A percentile compares a stretch with the other conserved stretches of the same genome.
Evolutionary conservation across 2,888 invertebrate species (phyloP).

Genomic region (Griposia aprilina): DNA sequence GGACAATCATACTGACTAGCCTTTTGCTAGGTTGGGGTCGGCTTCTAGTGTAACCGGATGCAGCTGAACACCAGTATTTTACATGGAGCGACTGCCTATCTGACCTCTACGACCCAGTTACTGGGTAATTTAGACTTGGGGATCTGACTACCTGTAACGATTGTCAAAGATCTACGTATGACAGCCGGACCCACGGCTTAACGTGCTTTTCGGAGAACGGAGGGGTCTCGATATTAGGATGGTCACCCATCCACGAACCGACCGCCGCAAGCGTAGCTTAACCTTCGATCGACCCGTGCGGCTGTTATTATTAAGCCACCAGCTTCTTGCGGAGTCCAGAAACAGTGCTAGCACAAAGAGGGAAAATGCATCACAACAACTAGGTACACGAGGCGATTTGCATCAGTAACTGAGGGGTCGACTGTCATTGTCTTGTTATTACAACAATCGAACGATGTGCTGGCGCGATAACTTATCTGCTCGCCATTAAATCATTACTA

Average conservation of each 20-base stretch:
- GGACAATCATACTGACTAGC: too few relatives aligned
- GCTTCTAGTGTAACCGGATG: neutral
- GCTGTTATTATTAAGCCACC: neutral
- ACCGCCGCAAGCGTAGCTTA: neutral
- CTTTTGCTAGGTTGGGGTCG: neutral
- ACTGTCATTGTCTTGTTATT: constrained; percentile 40
- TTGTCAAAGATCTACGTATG: neutral
- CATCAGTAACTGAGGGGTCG: constrained; percentile 40
- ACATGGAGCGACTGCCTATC: neutral
- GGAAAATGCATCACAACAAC: constrained; percentile 1
- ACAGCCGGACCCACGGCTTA: neutral
- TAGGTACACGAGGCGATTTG: constrained; percentile 58
- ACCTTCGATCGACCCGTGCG: neutral
- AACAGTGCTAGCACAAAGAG: neutral
- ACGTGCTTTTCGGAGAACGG: neutral
- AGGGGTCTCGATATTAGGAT: neutral
- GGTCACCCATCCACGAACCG: neutral
- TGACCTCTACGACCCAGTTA: neutral
- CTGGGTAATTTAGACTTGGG: neutral
- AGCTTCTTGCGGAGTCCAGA: neutral
- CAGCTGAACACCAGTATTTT: neutral
- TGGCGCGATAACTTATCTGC: constrained; percentile 56
- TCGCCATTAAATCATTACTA: constrained; percentile 24
- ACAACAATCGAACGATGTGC: constrained; percentile 48
- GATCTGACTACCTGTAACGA: neutral